Conservation (phyloP, 2,113 vertebrate species). For the Mus musculus region DNA sequence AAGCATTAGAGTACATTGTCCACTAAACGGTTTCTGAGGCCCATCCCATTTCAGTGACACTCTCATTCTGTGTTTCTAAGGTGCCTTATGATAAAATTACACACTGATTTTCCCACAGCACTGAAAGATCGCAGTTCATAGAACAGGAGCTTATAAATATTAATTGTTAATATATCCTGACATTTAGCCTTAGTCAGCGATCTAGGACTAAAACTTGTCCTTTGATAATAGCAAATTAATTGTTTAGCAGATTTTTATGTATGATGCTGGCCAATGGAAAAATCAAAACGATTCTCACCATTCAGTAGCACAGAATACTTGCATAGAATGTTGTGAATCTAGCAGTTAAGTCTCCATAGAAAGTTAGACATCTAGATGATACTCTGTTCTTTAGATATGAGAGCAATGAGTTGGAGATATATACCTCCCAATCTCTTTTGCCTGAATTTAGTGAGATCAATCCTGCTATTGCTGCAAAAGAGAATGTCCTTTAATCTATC, state of each 20-base stretch:
- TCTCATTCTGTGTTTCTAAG: constrained; percentile 15
- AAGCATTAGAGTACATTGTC: background rate
- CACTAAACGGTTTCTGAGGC: constrained; percentile 15
- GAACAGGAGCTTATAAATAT: constrained; percentile 1
- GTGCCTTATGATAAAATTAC: constrained; percentile 45
- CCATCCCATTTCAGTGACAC: background rate
- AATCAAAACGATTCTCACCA: background rate
- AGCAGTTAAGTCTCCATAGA: background rate
- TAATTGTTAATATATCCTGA: background rate
- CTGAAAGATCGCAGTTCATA: background rate
- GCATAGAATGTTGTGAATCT: background rate
- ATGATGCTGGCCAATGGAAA: constrained; percentile 4
- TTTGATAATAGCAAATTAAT: constrained; percentile 28
- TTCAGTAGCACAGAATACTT: background rate
- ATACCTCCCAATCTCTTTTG: background rate
- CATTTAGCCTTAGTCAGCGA: constrained; percentile 16
- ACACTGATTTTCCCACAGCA: constrained; percentile 30
- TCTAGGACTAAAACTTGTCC: constrained; percentile 14
- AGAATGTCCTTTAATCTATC: background rate
- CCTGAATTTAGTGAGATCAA: background rate
- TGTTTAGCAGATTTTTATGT: constrained; percentile 14
- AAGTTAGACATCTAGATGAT: background rate
- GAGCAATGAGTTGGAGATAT: background rate
- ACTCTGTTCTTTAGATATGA: background rate
- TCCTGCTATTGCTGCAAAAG: background rate